Percentiles rank a stretch among this genome's conserved stretches.
phyloP scores from a whole-genome alignment of 2,113 vertebrate species.

The Bubo bubo region DNA sequence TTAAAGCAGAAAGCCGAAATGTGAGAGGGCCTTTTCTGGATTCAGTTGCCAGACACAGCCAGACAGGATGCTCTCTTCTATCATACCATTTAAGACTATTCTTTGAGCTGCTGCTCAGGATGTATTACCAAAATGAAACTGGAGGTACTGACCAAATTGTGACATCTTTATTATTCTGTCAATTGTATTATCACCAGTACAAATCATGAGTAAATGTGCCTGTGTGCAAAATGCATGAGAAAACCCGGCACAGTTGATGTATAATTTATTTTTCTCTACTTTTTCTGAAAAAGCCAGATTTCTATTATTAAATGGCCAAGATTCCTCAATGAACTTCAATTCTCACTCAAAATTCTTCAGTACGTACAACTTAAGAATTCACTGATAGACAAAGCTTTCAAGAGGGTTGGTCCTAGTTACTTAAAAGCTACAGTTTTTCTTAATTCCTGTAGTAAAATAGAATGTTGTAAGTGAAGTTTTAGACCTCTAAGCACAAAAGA shows the following conservation, averaged over 20 bases:
- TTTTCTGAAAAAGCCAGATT: not conserved
- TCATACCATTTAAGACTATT: not conserved
- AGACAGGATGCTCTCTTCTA: not conserved
- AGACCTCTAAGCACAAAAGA: not conserved
- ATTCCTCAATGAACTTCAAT: not conserved
- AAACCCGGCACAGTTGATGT: rapidly evolving
- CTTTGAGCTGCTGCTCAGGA: not conserved
- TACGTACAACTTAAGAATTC: not conserved
- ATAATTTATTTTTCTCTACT: not conserved
- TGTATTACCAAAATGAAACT: not conserved
- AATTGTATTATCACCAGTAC: not conserved
- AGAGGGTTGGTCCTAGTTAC: not conserved
- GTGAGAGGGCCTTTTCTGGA: not conserved
- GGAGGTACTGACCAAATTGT: not conserved
- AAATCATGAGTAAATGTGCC: not conserved
- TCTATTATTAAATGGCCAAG: not conserved
- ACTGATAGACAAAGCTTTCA: not conserved
- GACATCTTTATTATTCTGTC: not conserved
- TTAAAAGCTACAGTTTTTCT: not conserved
- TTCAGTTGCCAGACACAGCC: not conserved
- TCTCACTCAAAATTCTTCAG: not conserved
- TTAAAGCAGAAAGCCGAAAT: not conserved
- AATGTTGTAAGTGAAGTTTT: not conserved
- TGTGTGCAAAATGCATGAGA: not conserved
- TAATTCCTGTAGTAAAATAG: not conserved